Evolutionary conservation across 1,140 invertebrate genomes (phyloP), one percentile per base, ranked within the genome.

Genomic region (Chrysoperla carnea): DNA sequence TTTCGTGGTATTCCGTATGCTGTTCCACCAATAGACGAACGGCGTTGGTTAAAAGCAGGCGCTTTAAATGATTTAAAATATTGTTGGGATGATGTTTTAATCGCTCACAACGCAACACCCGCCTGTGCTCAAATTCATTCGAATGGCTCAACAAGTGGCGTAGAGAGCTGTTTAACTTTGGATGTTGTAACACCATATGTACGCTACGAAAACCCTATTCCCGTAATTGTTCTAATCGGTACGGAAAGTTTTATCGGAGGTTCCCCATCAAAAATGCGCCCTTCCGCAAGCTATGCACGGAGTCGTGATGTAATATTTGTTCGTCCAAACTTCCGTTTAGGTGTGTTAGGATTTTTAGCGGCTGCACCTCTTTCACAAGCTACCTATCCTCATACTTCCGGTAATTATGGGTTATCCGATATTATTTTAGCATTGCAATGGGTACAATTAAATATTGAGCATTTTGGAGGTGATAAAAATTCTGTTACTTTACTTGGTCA

Each of bases 1-100:
- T 91, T 91, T 59, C 75, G 76, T 13, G 84, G 85, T 12, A 82
- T 92, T 39, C 87, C 86, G 0, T 92, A 86, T 57, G 86, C 87
- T 4, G 52, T 76, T n/a, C 78, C 84, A 8, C 86, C 87, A 0
- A 47, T 80, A 0, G 72, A 63, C 8, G 70, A 78, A 36, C 64
- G 68, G 15, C 69, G 86, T 44, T 91, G 84, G 72, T 72, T 73
- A 33, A 67, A 73, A 5, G 82, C 86, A 0, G 67, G 77, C 47
- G 60, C 73, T 4, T 58, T 83, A 1, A 62, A 74, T 29, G 63
- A 67, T 12, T 63, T 89, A 35, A 70, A 78, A 13, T 64, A 79
- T 41, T 91, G 86, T 55, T 90, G 85, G 85, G 81, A 81, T 48
- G 79, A 70, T 12, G 86, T 78, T 0, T 68, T 77, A 13, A 51